These are phyloP conservation scores for Heteromurus nitidus DNA, from an alignment of 2,888 invertebrate genomes.

Conservation along the genomic window DNA sequence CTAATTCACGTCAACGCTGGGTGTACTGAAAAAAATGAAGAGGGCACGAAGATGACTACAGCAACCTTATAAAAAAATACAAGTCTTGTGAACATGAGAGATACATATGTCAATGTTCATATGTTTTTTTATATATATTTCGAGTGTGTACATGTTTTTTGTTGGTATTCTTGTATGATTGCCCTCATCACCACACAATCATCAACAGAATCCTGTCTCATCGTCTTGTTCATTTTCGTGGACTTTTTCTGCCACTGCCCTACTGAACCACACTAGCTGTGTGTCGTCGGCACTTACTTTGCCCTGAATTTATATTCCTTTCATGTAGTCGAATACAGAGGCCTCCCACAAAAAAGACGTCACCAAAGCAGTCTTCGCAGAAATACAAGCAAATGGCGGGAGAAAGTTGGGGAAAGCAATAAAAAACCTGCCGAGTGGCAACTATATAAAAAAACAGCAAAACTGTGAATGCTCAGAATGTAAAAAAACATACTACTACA, in stretches of 20 bases:
- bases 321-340: slow-evolving; percentile 52
- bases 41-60: too few species aligned
- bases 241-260: slow-evolving; percentile 2
- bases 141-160: too few species aligned
- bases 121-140: too few species aligned
- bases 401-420: slow-evolving; percentile 54
- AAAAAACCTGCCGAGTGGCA: slow-evolving; percentile 47
- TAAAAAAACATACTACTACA: slow-evolving; percentile 34
- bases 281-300: slow-evolving; percentile 47
- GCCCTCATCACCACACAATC: slow-evolving; percentile 35
- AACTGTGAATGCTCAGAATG: slow-evolving; percentile 49
- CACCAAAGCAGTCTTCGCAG: slow-evolving; percentile 28
- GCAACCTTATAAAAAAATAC: too few species aligned
- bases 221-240: slow-evolving; percentile 2
- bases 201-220: slow-evolving; percentile 24
- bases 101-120: too few species aligned
- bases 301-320: slow-evolving; percentile 52
- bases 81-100: too few species aligned
- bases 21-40: too few species aligned
- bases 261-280: too few species aligned
- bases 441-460: slow-evolving; percentile 32
- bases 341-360: slow-evolving; percentile 49
- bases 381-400: slow-evolving; percentile 10
- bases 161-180: background rate
- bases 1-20: too few species aligned